These are phyloP conservation scores for Aspidiotus rigidus DNA, from an alignment of 2,888 invertebrate species.

Conservation along the genomic window DNA sequence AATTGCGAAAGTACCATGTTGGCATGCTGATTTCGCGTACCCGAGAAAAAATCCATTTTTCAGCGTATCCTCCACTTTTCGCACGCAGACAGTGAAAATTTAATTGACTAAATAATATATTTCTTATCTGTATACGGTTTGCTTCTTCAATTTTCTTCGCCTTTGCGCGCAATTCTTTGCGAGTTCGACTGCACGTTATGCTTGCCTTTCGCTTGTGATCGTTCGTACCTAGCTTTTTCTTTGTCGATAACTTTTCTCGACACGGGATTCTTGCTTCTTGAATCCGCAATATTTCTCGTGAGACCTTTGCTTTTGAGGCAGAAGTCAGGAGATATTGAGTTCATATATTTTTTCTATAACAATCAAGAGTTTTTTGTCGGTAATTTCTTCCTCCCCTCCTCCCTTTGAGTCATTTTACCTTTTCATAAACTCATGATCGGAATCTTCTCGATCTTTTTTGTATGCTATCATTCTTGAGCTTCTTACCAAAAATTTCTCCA, in stretches of 20 bases:
- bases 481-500: no score
- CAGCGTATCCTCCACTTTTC: no score
- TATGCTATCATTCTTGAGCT: no score
- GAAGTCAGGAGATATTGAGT: neutral
- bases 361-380: neutral
- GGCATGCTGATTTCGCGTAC: neutral
- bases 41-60: no score
- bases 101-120: neutral
- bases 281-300: no score
- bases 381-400: no score
- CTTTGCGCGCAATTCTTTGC: neutral
- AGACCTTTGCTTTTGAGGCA: neutral
- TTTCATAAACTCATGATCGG: no score
- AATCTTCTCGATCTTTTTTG: no score
- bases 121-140: neutral
- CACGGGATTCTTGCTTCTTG: no score
- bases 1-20: conserved; percentile 4
- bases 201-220: neutral
- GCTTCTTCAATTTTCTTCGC: neutral
- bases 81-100: neutral
- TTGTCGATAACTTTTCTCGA: no score
- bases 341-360: neutral
- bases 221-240: no score
- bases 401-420: no score
- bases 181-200: neutral